Conservation (phyloP, 2,888 invertebrate genomes). For the Tribolium freemani region DNA sequence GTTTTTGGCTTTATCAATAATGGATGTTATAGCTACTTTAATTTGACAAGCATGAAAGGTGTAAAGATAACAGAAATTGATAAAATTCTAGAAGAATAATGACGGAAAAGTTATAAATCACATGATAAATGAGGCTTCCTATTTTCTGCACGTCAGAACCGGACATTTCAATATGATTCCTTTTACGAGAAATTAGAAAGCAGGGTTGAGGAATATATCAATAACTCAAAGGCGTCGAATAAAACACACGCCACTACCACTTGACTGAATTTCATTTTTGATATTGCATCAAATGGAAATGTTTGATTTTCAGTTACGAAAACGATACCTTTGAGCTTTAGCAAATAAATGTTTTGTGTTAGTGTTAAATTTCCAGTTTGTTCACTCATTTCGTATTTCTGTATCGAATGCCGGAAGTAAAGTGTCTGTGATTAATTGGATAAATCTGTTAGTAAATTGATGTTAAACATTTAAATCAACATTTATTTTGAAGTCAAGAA, state of each 20-base stretch:
- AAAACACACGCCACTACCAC: conserved; percentile 8
- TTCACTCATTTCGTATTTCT: neutral
- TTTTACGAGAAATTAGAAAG: conserved; percentile 37
- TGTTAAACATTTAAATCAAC: too few species aligned
- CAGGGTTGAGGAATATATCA: conserved; percentile 12
- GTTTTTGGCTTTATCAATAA: conserved; percentile 21
- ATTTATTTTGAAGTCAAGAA: too few species aligned
- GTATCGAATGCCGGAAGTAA: neutral
- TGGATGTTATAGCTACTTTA: conserved; percentile 30
- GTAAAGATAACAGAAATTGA: conserved; percentile 40
- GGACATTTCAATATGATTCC: conserved; percentile 40
- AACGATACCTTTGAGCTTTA: neutral
- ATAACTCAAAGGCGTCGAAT: conserved; percentile 4
- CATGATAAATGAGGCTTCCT: conserved; percentile 37
- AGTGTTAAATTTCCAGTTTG: neutral
- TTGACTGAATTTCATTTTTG: neutral
- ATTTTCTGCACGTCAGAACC: conserved; percentile 40
- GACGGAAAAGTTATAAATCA: conserved; percentile 42
- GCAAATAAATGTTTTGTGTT: neutral
- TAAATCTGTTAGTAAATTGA: neutral
- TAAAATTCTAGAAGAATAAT: conserved; percentile 35
- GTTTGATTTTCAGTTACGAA: neutral
- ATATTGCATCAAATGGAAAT: neutral
- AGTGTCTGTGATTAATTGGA: neutral
- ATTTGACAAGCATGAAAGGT: conserved; percentile 28